Evolutionary conservation across 2,113 vertebrate species (phyloP), one percentile per base, ranked within the genome.

Genomic region (Hydrochoerus hydrochaeris): DNA sequence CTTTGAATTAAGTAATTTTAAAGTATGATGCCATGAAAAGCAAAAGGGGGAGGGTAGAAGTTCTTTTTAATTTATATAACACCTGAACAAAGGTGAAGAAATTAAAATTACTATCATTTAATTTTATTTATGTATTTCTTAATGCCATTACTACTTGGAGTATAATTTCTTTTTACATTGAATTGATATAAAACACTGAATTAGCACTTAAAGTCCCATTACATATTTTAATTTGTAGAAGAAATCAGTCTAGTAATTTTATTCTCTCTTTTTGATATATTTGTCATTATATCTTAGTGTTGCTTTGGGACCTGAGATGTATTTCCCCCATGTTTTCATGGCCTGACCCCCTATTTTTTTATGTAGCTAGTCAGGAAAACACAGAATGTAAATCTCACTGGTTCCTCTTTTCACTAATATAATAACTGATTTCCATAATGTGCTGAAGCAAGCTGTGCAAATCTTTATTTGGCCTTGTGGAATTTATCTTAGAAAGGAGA

Each of bases 241-340:
- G 32, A 80, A 90, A 83, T 87, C 44, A 95, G 46, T 65, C 83
- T 90, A 71, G 30, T 62, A 92, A 80, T 84, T 97, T 97, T 95
- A 75, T 91, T 92, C 52, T 91, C 90, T 96, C 38, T 93, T 19
- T 90, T 91, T 69, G 54, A 80, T 92, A 52, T 85, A 84, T 91
- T 95, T 98, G 57, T 92, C 85, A 49, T 87, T 85, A 75, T 84
- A 77, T 88, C 69, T 97, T 95, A 87, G 62, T 85, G 49, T 94
- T 82, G 80, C 57, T 88, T 94, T 89, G 96, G 84, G 67, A 94
- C 54, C 49, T 90, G 62, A 63, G 49, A 49, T 71, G 94, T 86
- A 57, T 86, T 94, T 30, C 58, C 87, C 75, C 19, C 30, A 7
- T 92, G 49, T 91, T 96, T 81, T 96, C 75, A 65, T 96, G 80